phyloP scores from a whole-genome alignment of 2,113 vertebrate species.

The Syrmaticus mikado region DNA sequence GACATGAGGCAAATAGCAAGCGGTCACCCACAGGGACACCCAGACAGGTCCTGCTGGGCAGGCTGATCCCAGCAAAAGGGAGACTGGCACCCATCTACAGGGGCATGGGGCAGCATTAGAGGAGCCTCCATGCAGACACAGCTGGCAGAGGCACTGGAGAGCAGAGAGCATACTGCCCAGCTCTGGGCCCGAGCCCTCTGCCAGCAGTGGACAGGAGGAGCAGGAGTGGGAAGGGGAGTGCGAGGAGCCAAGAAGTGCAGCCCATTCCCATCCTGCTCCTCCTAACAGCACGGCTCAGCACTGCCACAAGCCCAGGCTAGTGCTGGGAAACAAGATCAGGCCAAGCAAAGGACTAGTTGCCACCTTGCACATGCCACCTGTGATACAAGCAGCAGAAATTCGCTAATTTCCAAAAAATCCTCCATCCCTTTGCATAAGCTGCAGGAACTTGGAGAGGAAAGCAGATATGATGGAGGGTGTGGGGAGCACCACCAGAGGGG shows the following conservation, averaged over 20 bases:
- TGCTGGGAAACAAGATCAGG: not conserved
- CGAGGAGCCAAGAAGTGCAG: accelerated
- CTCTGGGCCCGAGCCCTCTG: accelerated
- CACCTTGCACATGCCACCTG: not conserved
- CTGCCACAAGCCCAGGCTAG: not conserved
- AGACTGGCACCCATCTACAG: not conserved
- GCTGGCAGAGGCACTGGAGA: not conserved
- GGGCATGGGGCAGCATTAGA: not conserved
- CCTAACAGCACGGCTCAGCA: accelerated
- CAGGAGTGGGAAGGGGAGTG: not conserved
- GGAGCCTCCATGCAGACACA: not conserved
- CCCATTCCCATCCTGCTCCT: not conserved
- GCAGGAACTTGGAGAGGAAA: not conserved
- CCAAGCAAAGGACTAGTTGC: not conserved
- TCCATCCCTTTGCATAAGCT: not conserved
- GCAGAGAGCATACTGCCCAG: not conserved
- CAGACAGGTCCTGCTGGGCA: accelerated
- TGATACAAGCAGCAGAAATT: not conserved
- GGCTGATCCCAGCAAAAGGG: not conserved
- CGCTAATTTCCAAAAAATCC: not conserved
- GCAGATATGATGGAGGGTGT: not conserved
- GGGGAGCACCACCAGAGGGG: not conserved
- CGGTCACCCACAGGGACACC: accelerated
- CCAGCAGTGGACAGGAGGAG: not conserved
- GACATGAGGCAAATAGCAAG: accelerated